Conservation (phyloP, 2,797 vertebrate genomes). For the Rhabdophis nuchalis region DNA sequence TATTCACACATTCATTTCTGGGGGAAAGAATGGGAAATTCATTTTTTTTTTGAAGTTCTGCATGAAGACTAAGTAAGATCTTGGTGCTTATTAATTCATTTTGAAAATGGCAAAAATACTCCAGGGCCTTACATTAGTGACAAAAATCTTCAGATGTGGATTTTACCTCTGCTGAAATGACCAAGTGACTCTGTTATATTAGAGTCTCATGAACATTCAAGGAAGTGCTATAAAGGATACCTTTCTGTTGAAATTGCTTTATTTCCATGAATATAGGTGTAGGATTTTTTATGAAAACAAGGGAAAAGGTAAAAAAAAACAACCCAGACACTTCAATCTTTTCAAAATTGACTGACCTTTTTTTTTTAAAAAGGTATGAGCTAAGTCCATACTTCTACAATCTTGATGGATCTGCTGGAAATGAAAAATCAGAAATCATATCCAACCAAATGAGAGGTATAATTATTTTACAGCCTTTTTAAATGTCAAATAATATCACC, state of each 20-base stretch:
- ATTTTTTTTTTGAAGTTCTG: neutral
- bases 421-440: neutral
- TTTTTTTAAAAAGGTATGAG: neutral
- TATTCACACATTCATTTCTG: neutral
- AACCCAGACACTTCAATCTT: neutral
- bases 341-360: neutral
- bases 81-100: neutral
- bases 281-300: neutral
- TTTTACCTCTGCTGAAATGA: neutral
- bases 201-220: neutral
- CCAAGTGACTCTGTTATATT: neutral
- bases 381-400: neutral
- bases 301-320: neutral
- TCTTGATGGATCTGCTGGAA: neutral
- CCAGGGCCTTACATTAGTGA: neutral
- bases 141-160: neutral
- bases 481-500: neutral
- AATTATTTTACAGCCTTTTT: neutral
- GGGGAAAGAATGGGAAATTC: neutral
- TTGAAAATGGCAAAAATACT: neutral
- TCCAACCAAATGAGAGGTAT: neutral
- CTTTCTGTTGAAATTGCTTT: neutral
- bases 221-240: neutral
- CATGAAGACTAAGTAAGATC: neutral
- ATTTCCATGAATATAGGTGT: neutral